Evolutionary conservation across 2,797 vertebrate genomes (phyloP).

Genomic region (Gallinago stenura): DNA sequence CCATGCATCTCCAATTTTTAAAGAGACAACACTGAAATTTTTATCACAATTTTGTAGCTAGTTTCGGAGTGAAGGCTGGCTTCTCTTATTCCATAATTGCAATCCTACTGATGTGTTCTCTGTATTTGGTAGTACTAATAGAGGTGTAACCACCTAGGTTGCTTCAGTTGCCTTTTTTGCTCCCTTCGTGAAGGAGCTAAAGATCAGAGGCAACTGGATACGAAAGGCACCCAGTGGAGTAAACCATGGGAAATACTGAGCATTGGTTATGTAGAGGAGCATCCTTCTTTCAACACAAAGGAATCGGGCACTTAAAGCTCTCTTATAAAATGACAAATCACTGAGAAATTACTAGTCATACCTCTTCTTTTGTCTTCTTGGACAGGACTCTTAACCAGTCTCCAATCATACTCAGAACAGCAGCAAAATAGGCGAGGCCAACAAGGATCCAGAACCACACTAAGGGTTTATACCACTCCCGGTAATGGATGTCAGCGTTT

Average conservation of each 20-base stretch:
- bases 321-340: not conserved
- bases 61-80: not conserved
- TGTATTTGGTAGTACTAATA: not conserved
- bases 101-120: not conserved
- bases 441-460: conserved; percentile 99
- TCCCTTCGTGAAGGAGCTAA: not conserved
- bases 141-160: not conserved
- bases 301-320: not conserved
- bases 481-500: conserved; percentile 89
- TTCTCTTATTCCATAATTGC: not conserved
- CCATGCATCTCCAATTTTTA: not conserved
- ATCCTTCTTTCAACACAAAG: not conserved
- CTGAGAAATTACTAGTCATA: conserved; percentile 71
- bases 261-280: not conserved
- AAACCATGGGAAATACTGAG: not conserved
- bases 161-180: not conserved
- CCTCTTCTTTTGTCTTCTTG: conserved; percentile 99
- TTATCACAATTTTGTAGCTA: not conserved
- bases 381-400: conserved; percentile 97
- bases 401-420: conserved; percentile 98
- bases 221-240: not conserved
- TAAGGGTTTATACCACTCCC: conserved; percentile 95
- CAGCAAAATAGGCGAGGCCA: conserved; percentile 97
- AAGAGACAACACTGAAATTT: not conserved
- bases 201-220: not conserved